Percentiles rank a stretch among this genome's conserved stretches.
Conservation (phyloP, 2,888 invertebrate species). For the Archips xylosteana region DNA sequence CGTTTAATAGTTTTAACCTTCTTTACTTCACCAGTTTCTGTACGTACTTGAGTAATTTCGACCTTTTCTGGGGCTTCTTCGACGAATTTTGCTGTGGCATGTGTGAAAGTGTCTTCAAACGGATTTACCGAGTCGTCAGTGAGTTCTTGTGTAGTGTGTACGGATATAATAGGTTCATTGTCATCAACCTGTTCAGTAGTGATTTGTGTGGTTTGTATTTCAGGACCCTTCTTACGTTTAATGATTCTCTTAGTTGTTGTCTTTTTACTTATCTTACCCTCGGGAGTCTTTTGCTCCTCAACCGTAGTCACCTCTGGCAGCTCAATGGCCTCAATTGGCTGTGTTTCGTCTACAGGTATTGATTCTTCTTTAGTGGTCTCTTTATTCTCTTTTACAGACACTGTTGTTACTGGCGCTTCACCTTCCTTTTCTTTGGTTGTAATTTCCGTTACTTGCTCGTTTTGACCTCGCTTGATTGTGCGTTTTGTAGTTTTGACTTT, state of each 20-base stretch:
- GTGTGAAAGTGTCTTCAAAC: background rate
- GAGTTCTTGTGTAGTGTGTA: background rate
- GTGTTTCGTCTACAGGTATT: background rate
- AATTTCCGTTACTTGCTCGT: constrained; percentile 41
- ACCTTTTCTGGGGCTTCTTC: constrained; percentile 18
- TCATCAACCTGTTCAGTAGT: constrained; percentile 47
- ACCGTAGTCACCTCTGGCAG: constrained; percentile 26
- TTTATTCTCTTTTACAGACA: background rate
- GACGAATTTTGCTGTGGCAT: background rate
- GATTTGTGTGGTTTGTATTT: constrained; percentile 36
- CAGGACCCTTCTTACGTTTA: background rate
- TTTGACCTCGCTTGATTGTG: constrained; percentile 17
- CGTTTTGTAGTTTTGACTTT: constrained; percentile 43
- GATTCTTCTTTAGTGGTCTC: background rate
- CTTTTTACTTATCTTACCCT: background rate
- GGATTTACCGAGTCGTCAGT: background rate
- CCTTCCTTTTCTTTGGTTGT: constrained; percentile 17
- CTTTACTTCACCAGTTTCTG: constrained; percentile 9
- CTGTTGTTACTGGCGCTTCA: constrained; percentile 13
- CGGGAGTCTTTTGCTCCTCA: background rate
- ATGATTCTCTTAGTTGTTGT: constrained; percentile 5
- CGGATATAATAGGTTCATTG: background rate
- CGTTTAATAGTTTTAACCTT: constrained; percentile 41
- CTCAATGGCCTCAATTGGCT: constrained; percentile 5
- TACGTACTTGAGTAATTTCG: constrained; percentile 22